Base-by-base conservation (phyloP, 2,113 vertebrate genomes). In the Cromileptes altivelis region DNA sequence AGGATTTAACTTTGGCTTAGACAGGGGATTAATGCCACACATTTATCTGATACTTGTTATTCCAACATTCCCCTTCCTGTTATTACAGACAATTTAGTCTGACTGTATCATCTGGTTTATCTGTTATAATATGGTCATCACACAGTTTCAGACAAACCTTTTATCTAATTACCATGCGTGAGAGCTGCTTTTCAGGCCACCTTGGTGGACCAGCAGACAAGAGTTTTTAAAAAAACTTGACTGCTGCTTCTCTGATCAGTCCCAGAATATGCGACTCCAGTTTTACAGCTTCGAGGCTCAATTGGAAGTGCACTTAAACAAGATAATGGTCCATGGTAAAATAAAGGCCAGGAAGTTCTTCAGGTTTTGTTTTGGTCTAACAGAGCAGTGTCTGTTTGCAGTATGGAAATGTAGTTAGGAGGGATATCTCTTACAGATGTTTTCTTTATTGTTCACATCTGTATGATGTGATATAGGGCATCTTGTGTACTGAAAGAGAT, bases 391-490 rank as follows among this genome's bases (percentile, higher is more conserved):
- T 79, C 72, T 92, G 75, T 85, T 81, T 91, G 85, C 71, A 57
- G 62, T 80, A 65, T 76, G 89, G 81, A 79, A 91, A 92, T 88
- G 81, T 70, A 15, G 50, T 21, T 55, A 40, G 25, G 19, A 23
- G 30, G 19, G n/a, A 70, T 70, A 70, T 70, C 50, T 79, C 78
- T 89, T 88, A 82, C 94, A 94, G 90, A 93, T 94, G 93, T 89
- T 90, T 72, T 30, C 82, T 92, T 85, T 88, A 91, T 91, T 90
- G 77, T 82, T 87, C 86, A 84, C 91, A 93, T 93, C 84, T 91
- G 92, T 84, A 91, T 81, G 67, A 87, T 89, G 81, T 82, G 82
- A 86, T 81, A 55, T 72, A 73, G 85, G 74, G 75, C 86, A 74
- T 90, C 61, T 67, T 88, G 68, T 80, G 58, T 75, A 71, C 74